Conservation (phyloP, 2,113 vertebrate genomes). For the Brienomyrus brachyistius region DNA sequence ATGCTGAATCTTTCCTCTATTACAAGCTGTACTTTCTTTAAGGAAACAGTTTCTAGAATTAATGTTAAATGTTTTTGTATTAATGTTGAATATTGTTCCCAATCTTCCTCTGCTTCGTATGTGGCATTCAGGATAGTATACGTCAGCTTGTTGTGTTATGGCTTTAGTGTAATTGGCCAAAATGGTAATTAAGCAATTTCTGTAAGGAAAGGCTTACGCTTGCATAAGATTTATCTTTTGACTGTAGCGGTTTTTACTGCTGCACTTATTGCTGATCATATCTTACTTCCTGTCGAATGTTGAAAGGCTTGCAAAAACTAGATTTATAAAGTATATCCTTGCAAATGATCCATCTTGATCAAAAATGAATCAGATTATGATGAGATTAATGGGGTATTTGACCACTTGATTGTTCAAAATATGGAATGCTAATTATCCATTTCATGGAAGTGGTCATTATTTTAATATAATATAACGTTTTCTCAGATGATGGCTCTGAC, state of each 20-base stretch:
- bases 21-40: neutral
- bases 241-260: neutral
- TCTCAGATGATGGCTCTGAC: conserved; percentile 72
- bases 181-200: neutral
- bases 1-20: neutral
- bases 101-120: neutral
- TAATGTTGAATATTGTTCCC: neutral
- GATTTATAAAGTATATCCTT: neutral
- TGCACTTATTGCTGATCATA: neutral
- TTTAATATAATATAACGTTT: neutral
- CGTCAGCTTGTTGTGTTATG: neutral
- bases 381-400: neutral
- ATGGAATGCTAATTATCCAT: neutral
- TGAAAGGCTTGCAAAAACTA: neutral
- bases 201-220: neutral
- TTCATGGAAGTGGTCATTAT: neutral
- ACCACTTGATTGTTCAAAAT: neutral
- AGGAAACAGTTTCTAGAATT: neutral
- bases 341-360: neutral
- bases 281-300: neutral
- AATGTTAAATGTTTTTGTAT: neutral
- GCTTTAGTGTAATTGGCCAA: neutral
- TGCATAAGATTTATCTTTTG: neutral
- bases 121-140: neutral
- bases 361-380: neutral